phyloP scores from a whole-genome alignment of 2,797 vertebrate genomes.

The Distichodus sexfasciatus region DNA sequence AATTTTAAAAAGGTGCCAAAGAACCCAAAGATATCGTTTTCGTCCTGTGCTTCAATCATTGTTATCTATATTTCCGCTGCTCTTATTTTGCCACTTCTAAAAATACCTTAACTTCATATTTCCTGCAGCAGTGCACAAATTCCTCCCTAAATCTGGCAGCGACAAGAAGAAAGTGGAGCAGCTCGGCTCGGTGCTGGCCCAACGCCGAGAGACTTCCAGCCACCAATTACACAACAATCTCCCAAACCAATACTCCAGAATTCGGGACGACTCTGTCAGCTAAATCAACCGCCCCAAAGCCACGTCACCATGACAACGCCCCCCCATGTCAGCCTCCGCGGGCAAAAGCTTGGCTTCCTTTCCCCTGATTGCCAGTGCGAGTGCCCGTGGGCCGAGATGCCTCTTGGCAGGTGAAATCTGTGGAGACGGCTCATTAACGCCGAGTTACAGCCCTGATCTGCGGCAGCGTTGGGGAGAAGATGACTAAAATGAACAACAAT shows the following conservation, averaged over 20 bases:
- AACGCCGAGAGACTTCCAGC: constrained; percentile 27
- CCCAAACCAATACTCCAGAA: constrained; percentile 36
- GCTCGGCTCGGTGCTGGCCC: constrained; percentile 9
- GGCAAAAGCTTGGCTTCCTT: constrained; percentile 52
- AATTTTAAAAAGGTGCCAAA: too few species aligned
- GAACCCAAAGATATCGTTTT: too few species aligned
- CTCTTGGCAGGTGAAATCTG: constrained; percentile 48
- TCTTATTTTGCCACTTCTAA: too few species aligned
- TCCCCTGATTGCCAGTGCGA: constrained; percentile 40
- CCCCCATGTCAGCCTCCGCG: constrained; percentile 35
- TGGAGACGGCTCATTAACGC: constrained; percentile 49
- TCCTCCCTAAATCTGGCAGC: background rate
- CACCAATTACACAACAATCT: constrained; percentile 41
- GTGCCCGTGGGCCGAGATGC: constrained; percentile 45
- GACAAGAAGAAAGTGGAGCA: constrained; percentile 9
- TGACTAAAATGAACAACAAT: background rate
- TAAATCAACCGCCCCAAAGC: constrained; percentile 35
- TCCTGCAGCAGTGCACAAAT: constrained; percentile 11
- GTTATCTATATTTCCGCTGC: too few species aligned
- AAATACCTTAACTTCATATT: too few species aligned
- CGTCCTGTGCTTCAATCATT: too few species aligned
- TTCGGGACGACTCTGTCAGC: constrained; percentile 36
- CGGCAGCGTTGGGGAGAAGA: constrained; percentile 25
- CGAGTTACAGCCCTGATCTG: constrained; percentile 27
- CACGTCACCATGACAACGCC: constrained; percentile 61